These are phyloP conservation scores for Anoplius nigerrimus DNA, from an alignment of 2,888 invertebrate genomes.

Conservation along the genomic window DNA sequence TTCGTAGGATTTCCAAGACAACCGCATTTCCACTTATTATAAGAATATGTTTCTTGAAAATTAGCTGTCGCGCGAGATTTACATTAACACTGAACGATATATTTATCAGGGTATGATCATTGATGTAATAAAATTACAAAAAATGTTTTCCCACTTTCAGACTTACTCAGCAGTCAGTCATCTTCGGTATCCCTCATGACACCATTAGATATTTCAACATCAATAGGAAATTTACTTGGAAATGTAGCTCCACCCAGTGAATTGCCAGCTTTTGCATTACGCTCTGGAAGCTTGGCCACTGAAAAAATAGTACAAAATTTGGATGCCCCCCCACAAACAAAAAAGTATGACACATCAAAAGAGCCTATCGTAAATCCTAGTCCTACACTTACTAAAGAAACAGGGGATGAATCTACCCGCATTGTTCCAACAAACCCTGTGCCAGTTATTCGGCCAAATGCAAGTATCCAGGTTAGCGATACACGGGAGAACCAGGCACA, in stretches of 20 bases:
- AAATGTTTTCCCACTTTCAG: slow-evolving; percentile 58
- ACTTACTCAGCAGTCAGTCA: slow-evolving; percentile 73
- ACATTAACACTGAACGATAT: too few relatives aligned
- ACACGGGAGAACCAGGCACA: slow-evolving; percentile 28
- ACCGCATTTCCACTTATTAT: too few relatives aligned
- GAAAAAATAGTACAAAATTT: slow-evolving; percentile 28
- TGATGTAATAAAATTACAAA: background rate
- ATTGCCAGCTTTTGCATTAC: slow-evolving; percentile 81
- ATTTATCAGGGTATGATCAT: too few relatives aligned
- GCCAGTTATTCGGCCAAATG: background rate
- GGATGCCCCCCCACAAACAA: slow-evolving; percentile 22
- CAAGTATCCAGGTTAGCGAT: slow-evolving; percentile 30
- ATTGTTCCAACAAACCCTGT: background rate
- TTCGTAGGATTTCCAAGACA: too few relatives aligned
- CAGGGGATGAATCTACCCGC: slow-evolving; percentile 1
- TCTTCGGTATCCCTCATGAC: slow-evolving; percentile 74
- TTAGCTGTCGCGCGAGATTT: too few relatives aligned
- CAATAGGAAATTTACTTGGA: slow-evolving; percentile 80
- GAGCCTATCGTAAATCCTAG: slow-evolving; percentile 25
- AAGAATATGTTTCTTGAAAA: too few relatives aligned
- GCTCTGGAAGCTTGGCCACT: slow-evolving; percentile 64
- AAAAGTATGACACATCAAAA: background rate
- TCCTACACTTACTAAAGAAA: slow-evolving; percentile 36
- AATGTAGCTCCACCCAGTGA: slow-evolving; percentile 83
- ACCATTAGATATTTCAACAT: slow-evolving; percentile 73